phyloP scores from a whole-genome alignment of 2,797 vertebrate genomes.

The Peromyscus melanophrys region DNA sequence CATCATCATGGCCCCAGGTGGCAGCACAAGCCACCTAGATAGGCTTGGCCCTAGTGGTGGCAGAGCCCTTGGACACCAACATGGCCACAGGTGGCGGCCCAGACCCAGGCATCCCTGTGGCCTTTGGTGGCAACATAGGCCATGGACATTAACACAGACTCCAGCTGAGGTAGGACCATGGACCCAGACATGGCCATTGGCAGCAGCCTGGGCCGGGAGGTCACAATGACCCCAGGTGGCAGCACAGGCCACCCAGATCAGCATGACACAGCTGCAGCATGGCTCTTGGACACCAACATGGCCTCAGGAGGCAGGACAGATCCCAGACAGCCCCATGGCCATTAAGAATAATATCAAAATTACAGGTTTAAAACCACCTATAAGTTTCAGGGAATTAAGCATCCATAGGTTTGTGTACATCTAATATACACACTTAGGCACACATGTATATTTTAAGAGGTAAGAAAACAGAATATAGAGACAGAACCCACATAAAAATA shows the following conservation, averaged over 20 bases:
- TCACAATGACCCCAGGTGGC: too few relatives aligned
- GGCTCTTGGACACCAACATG: too few relatives aligned
- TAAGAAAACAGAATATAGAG: neutral
- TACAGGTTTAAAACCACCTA: neutral
- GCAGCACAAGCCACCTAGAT: neutral
- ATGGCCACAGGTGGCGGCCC: neutral
- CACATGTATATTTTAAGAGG: neutral
- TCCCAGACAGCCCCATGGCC: neutral
- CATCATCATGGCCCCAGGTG: neutral
- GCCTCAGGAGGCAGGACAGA: neutral
- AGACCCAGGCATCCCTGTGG: neutral
- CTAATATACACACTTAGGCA: neutral
- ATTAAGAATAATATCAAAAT: neutral
- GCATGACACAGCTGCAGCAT: too few relatives aligned
- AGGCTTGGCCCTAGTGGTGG: too few relatives aligned
- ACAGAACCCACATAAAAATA: neutral
- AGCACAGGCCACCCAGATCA: too few relatives aligned
- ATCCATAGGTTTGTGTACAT: neutral
- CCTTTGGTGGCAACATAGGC: neutral
- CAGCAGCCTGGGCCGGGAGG: neutral
- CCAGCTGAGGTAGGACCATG: neutral
- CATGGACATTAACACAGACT: neutral
- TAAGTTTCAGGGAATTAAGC: neutral
- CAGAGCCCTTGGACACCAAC: neutral
- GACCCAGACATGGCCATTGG: neutral